These are phyloP conservation scores for Torymus aiolomorphi DNA, from an alignment of 2,888 invertebrate genomes.

Conservation along the genomic window DNA sequence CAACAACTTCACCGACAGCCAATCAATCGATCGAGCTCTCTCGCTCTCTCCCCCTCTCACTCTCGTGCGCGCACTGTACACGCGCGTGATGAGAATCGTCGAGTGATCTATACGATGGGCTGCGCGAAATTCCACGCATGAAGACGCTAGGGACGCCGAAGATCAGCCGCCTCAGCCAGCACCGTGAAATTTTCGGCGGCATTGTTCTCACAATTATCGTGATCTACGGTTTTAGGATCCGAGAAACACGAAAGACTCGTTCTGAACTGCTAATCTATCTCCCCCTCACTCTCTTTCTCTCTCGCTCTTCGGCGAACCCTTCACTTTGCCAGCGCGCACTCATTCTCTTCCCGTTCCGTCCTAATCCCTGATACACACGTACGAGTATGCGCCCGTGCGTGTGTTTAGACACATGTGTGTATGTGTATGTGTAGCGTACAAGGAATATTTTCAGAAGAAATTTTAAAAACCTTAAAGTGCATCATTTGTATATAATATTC, in stretches of 20 bases:
- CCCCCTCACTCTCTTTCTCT: conserved; percentile 68
- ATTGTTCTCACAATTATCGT: conserved; percentile 76
- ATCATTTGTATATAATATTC: conserved; percentile 9
- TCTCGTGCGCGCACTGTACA: neutral
- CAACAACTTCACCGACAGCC: neutral
- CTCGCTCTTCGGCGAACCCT: conserved; percentile 69
- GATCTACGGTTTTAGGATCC: conserved; percentile 73
- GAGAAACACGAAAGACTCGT: conserved; percentile 72
- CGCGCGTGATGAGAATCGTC: no score
- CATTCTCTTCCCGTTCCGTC: conserved; percentile 26
- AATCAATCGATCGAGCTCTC: conserved; percentile 19
- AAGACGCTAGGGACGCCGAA: no score
- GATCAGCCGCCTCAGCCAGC: neutral
- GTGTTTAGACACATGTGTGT: neutral
- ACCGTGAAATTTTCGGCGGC: conserved; percentile 62
- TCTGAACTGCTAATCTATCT: conserved; percentile 69
- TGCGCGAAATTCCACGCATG: neutral
- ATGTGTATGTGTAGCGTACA: no score
- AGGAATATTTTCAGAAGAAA: neutral
- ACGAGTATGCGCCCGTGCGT: neutral
- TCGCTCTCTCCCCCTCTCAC: neutral
- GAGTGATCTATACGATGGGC: no score
- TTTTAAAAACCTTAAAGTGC: neutral
- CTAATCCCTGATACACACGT: conserved; percentile 41
- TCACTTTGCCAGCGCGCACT: conserved; percentile 62